Base-by-base conservation (phyloP, 1,140 invertebrate genomes). In the Scylla paramamosain region DNA sequence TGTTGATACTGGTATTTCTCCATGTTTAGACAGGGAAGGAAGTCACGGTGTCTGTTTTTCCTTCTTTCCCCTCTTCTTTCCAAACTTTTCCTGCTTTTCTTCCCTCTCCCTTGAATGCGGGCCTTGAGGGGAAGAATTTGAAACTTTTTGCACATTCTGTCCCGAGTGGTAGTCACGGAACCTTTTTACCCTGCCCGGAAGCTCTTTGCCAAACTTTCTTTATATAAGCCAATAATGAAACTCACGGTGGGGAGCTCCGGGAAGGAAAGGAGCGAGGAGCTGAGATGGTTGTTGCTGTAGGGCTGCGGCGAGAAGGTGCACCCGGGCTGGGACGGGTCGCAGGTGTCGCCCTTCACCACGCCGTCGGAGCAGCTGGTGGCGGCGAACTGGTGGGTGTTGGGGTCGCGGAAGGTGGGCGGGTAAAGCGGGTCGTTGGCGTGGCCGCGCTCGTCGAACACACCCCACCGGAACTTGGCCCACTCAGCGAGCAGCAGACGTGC, bases 391-490 rank as follows among this genome's bases (percentile, higher is more conserved):
- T 94, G 52, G 3, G 45, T 94, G 82, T 93, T 91, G 39, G 83
- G 77, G 82, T 83, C 87, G 7, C 94, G 45, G 95, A 96, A 97
- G 95, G 96, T 96, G 67, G 95, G 89, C 20, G 96, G 97, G 91
- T 95, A 97, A 52, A 95, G 84, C 2, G 92, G 96, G 87, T 96
- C 96, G 10, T 95, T 96, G 48, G 96, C 96, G 82, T 96, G 96
- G 25, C 96, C 96, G 93, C 97, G 97, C 96, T 97, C 97, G 87
- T 97, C 97, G 95, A 97, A 97, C 14, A 97, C 97, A 0, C 97
- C 97, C 96, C 97, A 97, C 2, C 97, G 96, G 46, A 97, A 97
- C 92, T 97, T 97, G 1, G 97, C 97, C 97, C 97, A 97, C 95
- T 97, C 97, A 90, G 97, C 97, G n/a, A 97, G 96, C 6, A 97